phyloP scores from a whole-genome alignment of 2,797 vertebrate species.

The Mormyrus proboscirostris region DNA sequence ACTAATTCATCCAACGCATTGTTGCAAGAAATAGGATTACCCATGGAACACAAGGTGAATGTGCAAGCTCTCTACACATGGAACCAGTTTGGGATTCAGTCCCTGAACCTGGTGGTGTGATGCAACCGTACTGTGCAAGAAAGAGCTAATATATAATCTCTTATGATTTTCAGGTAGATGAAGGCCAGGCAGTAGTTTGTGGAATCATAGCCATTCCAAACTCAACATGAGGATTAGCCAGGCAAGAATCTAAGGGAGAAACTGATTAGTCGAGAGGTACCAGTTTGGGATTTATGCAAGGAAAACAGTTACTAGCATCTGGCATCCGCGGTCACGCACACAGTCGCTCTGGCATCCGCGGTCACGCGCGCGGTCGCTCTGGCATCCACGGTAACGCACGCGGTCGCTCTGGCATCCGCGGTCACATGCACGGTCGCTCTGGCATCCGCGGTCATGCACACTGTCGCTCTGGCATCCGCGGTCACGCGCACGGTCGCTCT shows the following conservation, averaged over 20 bases:
- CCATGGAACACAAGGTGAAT: not conserved
- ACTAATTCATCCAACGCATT: not conserved
- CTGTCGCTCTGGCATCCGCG: not conserved
- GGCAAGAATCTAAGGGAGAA: not conserved
- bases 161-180: not conserved
- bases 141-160: not conserved
- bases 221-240: not conserved
- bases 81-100: not conserved
- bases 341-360: not conserved
- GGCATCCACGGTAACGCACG: rapidly evolving
- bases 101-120: not conserved
- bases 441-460: not conserved
- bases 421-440: not conserved
- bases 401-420: not conserved
- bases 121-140: not conserved
- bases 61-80: not conserved
- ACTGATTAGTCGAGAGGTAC: not conserved
- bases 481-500: not conserved
- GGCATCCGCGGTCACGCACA: not conserved
- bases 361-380: not conserved
- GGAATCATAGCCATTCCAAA: not conserved
- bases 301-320: not conserved
- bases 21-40: not conserved
- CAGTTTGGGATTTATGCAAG: not conserved
- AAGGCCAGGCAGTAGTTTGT: not conserved